Percentiles rank a stretch among this genome's conserved stretches.
Evolutionary conservation across 2,113 vertebrate species (phyloP).

Genomic region (Mustelus asterias): DNA sequence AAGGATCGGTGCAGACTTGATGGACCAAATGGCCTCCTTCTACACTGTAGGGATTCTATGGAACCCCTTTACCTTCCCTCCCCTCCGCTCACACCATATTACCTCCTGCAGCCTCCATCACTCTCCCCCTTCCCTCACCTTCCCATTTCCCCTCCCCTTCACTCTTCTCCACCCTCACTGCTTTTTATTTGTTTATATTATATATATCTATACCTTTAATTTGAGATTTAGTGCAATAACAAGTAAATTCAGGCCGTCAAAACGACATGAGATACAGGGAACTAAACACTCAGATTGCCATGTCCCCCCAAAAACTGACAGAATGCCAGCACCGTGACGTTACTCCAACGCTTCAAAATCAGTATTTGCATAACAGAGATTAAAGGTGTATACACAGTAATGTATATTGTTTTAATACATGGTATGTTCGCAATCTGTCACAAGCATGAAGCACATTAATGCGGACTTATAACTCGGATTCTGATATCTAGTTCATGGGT

Average conservation of each 20-base stretch:
- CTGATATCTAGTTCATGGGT: too few relatives aligned
- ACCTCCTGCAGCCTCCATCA: too few relatives aligned
- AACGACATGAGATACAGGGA: neutral
- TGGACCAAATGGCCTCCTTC: too few relatives aligned
- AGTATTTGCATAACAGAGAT: neutral
- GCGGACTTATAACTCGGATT: too few relatives aligned
- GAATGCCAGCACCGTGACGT: neutral
- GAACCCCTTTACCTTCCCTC: too few relatives aligned
- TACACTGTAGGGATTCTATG: too few relatives aligned
- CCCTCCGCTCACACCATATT: too few relatives aligned
- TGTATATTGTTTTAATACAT: neutral
- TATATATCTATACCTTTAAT: neutral
- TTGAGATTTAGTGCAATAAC: neutral
- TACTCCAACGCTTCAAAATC: neutral
- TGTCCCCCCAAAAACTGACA: neutral
- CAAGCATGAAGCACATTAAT: neutral
- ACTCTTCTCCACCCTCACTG: too few relatives aligned
- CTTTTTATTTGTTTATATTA: neutral
- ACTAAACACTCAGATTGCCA: neutral
- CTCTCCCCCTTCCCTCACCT: too few relatives aligned
- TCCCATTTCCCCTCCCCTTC: neutral
- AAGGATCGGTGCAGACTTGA: too few relatives aligned
- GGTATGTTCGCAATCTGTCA: neutral
- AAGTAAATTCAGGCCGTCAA: neutral
- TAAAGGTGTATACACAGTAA: neutral